Conservation (phyloP, 2,888 invertebrate genomes). For the Lithophane socia region DNA sequence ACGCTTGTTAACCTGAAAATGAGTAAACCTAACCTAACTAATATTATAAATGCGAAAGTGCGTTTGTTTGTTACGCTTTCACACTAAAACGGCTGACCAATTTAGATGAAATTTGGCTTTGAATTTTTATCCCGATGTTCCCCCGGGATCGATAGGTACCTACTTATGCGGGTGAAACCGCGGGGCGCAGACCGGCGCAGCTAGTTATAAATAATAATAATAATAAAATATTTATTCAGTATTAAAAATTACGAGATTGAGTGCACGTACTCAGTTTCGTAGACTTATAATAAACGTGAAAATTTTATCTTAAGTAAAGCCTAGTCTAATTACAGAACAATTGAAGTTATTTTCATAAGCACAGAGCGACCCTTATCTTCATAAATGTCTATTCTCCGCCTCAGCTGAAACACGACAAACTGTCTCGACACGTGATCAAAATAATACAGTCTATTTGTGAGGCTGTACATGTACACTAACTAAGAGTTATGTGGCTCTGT, state of each 20-base stretch:
- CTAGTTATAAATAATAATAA: too few species aligned
- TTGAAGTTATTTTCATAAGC: conserved; percentile 63
- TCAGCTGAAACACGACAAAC: conserved; percentile 54
- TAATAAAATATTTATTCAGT: too few species aligned
- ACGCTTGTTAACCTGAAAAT: conserved; percentile 35
- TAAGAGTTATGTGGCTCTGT: conserved; percentile 53
- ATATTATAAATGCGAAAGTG: too few species aligned
- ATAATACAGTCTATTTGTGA: conserved; percentile 58
- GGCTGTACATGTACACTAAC: conserved; percentile 37
- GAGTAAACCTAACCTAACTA: background rate
- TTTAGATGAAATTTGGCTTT: too few species aligned
- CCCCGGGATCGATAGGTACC: too few species aligned
- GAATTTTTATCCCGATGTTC: too few species aligned
- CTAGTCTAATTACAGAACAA: conserved; percentile 46
- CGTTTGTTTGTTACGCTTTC: too few species aligned
- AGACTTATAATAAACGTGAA: conserved; percentile 6
- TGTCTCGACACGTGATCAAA: conserved; percentile 65
- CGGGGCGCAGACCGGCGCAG: too few species aligned
- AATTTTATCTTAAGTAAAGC: conserved; percentile 25
- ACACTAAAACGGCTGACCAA: too few species aligned
- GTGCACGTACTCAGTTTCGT: background rate
- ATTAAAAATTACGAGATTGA: too few species aligned
- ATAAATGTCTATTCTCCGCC: conserved; percentile 73
- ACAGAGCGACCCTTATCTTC: conserved; percentile 73
- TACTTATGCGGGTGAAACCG: too few species aligned